phyloP scores from a whole-genome alignment of 2,797 vertebrate genomes.

The Malacoctenus gilli region DNA sequence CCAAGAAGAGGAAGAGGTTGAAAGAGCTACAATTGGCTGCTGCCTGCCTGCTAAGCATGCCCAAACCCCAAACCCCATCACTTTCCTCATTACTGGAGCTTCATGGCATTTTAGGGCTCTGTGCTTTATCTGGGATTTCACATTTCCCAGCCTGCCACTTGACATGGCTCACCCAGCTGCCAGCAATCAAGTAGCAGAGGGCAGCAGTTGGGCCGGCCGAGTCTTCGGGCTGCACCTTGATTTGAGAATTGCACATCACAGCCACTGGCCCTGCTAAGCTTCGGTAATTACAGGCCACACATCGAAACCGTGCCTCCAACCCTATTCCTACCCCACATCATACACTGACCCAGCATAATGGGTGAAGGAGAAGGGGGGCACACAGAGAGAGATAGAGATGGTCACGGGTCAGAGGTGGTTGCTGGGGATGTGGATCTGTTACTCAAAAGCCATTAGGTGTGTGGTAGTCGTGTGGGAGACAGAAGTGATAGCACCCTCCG shows the following conservation, averaged over 20 bases:
- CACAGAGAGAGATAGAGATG: slow-evolving; percentile 38
- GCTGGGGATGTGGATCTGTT: slow-evolving; percentile 50
- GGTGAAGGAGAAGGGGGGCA: slow-evolving; percentile 31
- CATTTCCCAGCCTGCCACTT: slow-evolving; percentile 78
- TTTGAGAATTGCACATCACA: slow-evolving; percentile 76
- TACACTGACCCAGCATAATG: slow-evolving; percentile 74
- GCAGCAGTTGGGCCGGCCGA: slow-evolving; percentile 51
- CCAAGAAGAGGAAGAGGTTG: slow-evolving; percentile 32
- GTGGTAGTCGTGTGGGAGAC: slow-evolving; percentile 41
- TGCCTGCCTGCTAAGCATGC: slow-evolving; percentile 66
- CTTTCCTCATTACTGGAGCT: slow-evolving; percentile 81
- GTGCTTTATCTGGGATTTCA: slow-evolving; percentile 82
- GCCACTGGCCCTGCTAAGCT: slow-evolving; percentile 72
- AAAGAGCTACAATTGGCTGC: slow-evolving; percentile 43
- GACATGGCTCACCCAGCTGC: slow-evolving; percentile 76
- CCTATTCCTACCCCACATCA: slow-evolving; percentile 54
- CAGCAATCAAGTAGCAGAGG: slow-evolving; percentile 75
- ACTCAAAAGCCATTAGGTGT: slow-evolving; percentile 48
- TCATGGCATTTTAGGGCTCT: slow-evolving; percentile 78
- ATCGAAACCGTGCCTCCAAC: slow-evolving; percentile 53
- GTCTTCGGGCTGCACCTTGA: slow-evolving; percentile 75
- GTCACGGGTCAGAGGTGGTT: slow-evolving; percentile 59
- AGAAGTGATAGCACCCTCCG: slow-evolving; percentile 29
- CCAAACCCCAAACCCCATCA: slow-evolving; percentile 74
- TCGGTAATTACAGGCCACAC: slow-evolving; percentile 79